Conservation (phyloP, 1,140 invertebrate species). For the Fragariocoptes setiger region DNA sequence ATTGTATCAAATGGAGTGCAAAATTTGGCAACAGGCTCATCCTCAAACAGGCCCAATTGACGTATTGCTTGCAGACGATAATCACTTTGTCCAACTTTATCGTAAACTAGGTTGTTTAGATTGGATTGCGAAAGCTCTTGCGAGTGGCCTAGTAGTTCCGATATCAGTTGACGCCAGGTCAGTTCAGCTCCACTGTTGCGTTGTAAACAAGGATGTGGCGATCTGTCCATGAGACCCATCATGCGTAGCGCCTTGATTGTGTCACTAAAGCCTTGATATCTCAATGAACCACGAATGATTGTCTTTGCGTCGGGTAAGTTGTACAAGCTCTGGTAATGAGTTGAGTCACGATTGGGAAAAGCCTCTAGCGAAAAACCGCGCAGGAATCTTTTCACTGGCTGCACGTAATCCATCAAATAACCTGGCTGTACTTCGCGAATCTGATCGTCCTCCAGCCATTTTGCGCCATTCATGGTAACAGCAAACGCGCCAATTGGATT, state of each 20-base stretch:
- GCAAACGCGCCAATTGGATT: conserved; percentile 59
- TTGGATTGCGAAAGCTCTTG: conserved; percentile 79
- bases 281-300: conserved; percentile 56
- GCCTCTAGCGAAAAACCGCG: conserved; percentile 89
- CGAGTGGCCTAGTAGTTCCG: conserved; percentile 45
- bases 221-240: conserved; percentile 54
- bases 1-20: conserved; percentile 68
- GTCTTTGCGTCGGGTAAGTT: conserved; percentile 44
- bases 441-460: conserved; percentile 51
- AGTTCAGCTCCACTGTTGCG: conserved; percentile 61
- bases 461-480: conserved; percentile 56
- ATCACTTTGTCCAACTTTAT: conserved; percentile 32
- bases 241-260: conserved; percentile 49
- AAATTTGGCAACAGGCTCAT: conserved; percentile 39
- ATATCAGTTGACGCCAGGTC: conserved; percentile 74
- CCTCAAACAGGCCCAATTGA: conserved; percentile 53
- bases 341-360: conserved; percentile 80
- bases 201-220: conserved; percentile 55
- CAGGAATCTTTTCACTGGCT: conserved; percentile 45
- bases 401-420: conserved; percentile 45
- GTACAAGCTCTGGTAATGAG: conserved; percentile 53
- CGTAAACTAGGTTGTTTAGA: conserved; percentile 38
- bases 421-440: conserved; percentile 17
- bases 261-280: conserved; percentile 46
- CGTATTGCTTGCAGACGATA: conserved; percentile 36